Evolutionary conservation across 2,888 invertebrate species (phyloP), one percentile per base, ranked within the genome.

Genomic region (Philopedon plagiatum): DNA sequence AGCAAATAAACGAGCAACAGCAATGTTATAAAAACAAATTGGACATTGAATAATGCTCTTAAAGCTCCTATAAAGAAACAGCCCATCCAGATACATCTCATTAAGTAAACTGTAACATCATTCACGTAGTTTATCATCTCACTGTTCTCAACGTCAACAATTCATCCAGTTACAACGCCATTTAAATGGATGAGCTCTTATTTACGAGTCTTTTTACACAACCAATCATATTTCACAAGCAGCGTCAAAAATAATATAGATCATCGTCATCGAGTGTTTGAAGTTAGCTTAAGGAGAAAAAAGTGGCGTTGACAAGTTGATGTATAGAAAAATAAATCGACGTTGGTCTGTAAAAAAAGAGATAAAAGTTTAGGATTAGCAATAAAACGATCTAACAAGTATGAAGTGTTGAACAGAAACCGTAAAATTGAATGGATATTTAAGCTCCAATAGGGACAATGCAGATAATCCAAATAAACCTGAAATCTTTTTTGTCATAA

Each of bases 171-270:
- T 57, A 57, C 29, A 57, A 34, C 57, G 34, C 32, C 57, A 57
- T 57, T 57, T 57, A 34, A 57, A 34, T 34, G 57, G 57, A 57
- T 57, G 57, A 57, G 19, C 57, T 32, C 57, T 57, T 57, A 57
- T 57, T 57, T 57, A 57, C 18, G 57, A 57, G 29, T 18, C 34
- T 34, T 57, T 57, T 57, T 34, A 57, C 57, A 18, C 57, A 34
- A 34, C 29, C 32, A 34, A 5, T 57, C 57, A 57, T 57, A 57
- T 57, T 57, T 57, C 57, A 57, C 13, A 13, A 26, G 26, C 7
- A 37, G 37, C 37, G 5, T n/a, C 37, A 13, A 37, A 37, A 57
- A 29, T 57, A 34, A 57, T 13, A 34, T 32, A 57, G 57, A 57
- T 34, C 4, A 57, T 15, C 15, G 34, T 9, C 34, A 57, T 34